Conservation (phyloP, 2,113 vertebrate genomes). For the Tychaedon coryphoeus region DNA sequence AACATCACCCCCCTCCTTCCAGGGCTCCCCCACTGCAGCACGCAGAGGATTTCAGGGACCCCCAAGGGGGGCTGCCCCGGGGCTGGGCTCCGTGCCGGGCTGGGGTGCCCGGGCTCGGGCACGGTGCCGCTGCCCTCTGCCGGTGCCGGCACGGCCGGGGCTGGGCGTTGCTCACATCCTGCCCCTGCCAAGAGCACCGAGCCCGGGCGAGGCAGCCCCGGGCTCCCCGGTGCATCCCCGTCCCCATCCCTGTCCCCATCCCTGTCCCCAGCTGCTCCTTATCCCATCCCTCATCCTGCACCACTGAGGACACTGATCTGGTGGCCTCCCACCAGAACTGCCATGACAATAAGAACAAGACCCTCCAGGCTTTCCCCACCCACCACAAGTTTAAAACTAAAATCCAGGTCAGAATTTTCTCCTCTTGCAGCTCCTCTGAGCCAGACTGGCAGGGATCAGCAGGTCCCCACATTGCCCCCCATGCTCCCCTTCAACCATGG, state of each 20-base stretch:
- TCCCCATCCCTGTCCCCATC: background rate
- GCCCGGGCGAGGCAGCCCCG: background rate
- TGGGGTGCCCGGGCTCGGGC: background rate
- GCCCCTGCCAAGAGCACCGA: background rate
- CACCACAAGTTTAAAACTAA: slow-evolving; percentile 16
- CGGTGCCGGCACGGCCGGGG: background rate
- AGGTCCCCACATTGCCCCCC: background rate
- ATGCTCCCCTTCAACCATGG: fast-evolving
- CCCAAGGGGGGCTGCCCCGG: background rate
- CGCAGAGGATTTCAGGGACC: background rate
- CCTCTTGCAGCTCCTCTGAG: background rate
- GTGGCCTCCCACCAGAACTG: slow-evolving; percentile 42
- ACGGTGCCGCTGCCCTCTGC: background rate
- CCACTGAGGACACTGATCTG: background rate
- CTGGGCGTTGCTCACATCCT: background rate
- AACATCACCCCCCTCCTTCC: background rate
- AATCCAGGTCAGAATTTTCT: slow-evolving; percentile 1
- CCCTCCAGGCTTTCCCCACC: slow-evolving; percentile 26
- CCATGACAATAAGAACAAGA: background rate
- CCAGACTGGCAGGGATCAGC: background rate
- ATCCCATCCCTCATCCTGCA: background rate
- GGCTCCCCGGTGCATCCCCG: background rate
- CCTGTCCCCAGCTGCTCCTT: background rate
- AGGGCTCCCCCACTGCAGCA: background rate
- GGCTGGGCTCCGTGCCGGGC: background rate